Evolutionary conservation across 2,797 vertebrate species (phyloP).

Genomic region (Serranus cabrilla): DNA sequence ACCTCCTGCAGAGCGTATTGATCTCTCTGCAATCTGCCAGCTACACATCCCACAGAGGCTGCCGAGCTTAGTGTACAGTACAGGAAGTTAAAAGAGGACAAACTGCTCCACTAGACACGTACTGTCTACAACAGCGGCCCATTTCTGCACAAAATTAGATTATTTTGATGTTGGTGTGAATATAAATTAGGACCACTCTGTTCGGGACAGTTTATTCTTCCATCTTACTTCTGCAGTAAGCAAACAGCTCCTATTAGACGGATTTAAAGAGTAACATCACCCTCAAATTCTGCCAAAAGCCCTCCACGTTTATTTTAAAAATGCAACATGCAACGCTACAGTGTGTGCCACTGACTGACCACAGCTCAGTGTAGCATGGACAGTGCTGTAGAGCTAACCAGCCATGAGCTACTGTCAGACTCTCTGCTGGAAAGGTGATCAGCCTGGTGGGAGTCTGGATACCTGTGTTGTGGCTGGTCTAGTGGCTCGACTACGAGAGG

Average conservation of each 20-base stretch:
- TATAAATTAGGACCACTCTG: constrained; percentile 6
- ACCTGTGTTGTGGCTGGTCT: background rate
- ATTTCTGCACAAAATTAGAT: background rate
- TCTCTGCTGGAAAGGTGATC: background rate
- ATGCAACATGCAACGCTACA: background rate
- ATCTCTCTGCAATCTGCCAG: constrained; percentile 61
- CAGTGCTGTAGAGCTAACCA: background rate
- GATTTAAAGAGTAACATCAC: background rate
- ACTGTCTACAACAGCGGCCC: background rate
- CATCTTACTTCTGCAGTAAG: background rate
- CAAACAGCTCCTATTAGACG: background rate
- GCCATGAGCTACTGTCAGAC: background rate
- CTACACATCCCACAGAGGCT: constrained; percentile 30
- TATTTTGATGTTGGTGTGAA: constrained; percentile 4
- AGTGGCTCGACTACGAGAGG: background rate
- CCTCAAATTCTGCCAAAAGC: background rate
- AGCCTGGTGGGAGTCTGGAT: background rate
- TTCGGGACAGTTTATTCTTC: background rate
- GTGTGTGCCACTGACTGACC: background rate
- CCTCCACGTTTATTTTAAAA: background rate
- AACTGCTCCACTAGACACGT: background rate
- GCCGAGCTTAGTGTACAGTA: constrained; percentile 25
- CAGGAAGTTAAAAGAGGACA: constrained; percentile 41
- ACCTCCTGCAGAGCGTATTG: constrained; percentile 59
- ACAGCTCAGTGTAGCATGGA: background rate